phyloP scores from a whole-genome alignment of 2,888 invertebrate genomes.

The Unio pictorum region DNA sequence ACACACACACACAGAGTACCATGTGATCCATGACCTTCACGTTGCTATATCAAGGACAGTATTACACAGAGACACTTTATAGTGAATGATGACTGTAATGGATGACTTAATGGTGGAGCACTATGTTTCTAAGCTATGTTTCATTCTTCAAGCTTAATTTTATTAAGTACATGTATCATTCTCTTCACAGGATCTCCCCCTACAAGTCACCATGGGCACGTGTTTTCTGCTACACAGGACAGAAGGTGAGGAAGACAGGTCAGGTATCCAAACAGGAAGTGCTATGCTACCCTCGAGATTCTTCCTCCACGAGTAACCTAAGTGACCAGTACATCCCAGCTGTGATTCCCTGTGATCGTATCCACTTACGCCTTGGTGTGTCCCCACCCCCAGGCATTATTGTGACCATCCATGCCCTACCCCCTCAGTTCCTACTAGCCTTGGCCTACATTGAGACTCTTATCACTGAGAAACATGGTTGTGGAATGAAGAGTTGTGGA shows the following conservation, averaged over 20 bases:
- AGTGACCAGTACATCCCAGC: constrained; percentile 67
- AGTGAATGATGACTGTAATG: too few relatives aligned
- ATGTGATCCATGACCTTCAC: too few relatives aligned
- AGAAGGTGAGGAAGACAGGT: constrained; percentile 66
- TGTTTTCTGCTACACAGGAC: constrained; percentile 66
- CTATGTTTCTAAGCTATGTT: too few relatives aligned
- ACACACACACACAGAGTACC: too few relatives aligned
- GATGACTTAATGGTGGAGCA: too few relatives aligned
- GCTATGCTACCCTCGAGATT: constrained; percentile 66
- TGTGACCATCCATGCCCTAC: constrained; percentile 69
- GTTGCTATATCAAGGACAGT: too few relatives aligned
- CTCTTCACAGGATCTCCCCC: constrained; percentile 56
- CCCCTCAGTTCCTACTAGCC: constrained; percentile 69
- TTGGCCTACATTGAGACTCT: constrained; percentile 69
- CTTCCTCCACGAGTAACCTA: constrained; percentile 56
- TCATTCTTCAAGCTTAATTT: too few relatives aligned
- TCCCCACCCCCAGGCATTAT: constrained; percentile 64
- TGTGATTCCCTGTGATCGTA: constrained; percentile 65
- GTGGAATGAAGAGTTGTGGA: constrained; percentile 56
- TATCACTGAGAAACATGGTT: constrained; percentile 60
- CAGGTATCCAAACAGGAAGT: constrained; percentile 66
- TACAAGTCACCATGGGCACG: constrained; percentile 69
- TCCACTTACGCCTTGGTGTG: constrained; percentile 66
- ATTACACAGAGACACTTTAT: too few relatives aligned
- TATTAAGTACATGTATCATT: not conserved